Base-by-base conservation (phyloP, 2,797 vertebrate species). In the Mus spretus region DNA sequence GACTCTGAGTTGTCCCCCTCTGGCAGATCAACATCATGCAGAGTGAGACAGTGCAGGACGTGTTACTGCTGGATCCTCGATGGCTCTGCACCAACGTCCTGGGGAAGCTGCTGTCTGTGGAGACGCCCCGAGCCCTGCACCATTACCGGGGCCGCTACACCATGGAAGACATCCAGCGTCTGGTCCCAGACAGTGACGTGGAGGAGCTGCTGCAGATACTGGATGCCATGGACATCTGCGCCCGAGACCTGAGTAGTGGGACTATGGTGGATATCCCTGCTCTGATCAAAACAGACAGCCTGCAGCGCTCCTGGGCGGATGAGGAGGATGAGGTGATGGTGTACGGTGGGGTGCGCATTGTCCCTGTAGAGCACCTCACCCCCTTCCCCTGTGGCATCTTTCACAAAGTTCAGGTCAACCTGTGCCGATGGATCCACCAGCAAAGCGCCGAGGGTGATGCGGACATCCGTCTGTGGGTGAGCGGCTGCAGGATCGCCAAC, bases 31-130 rank as follows among this genome's bases (percentile, higher is more conserved):
- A 99, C 98, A 99, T 99, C 98, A 99, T 99, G 99, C 99, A 99
- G 98, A 99, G 99, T 93, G 99, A 99, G 98, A 99, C 99, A 0
- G 99, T 99, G 61, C 99, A 99, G 98, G 99, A 99, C 1, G 99
- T 99, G 31, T 99, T 99, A 34, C 99, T 99, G 83, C 98, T 99
- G 98, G 99, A 99, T 98, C 99, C 99, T 24, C 99, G 99, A 87
- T 99, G 99, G 99, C 99, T 99, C 83, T 99, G 99, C 98, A 99
- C 99, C 98, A 99, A 96, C 4, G 98, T 99, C 83, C 99, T 99
- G 44, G 99, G 99, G 95, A 99, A 98, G 97, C 99, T 99, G 96
- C 98, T 99, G 1, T 99, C 99, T 0, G 98, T 99, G 79, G 99
- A 99, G 98, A 99, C 99, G 7, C 99, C 99, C 1, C 99, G 99